Conservation (phyloP, 2,113 vertebrate genomes). For the Macquaria australasica region DNA sequence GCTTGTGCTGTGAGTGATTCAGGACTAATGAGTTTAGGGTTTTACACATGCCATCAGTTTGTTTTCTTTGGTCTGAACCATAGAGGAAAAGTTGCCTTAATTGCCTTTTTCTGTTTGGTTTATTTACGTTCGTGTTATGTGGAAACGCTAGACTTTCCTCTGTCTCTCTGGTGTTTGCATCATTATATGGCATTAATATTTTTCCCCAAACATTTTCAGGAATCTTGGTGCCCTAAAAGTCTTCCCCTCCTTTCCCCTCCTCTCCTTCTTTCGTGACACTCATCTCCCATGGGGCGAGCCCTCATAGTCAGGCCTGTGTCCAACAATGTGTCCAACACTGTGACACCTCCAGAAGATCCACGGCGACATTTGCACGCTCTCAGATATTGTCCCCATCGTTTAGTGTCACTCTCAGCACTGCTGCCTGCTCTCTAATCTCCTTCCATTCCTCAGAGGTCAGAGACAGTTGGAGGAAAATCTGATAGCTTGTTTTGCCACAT, state of each 20-base stretch:
- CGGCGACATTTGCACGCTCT: slow-evolving; percentile 61
- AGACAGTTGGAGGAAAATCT: slow-evolving; percentile 36
- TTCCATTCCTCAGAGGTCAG: slow-evolving; percentile 50
- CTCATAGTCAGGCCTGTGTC: slow-evolving; percentile 38
- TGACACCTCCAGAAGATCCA: slow-evolving; percentile 75
- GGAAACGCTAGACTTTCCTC: neutral
- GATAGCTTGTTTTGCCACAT: slow-evolving; percentile 35
- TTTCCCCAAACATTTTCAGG: neutral
- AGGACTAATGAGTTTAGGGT: slow-evolving; percentile 59
- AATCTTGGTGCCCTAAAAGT: neutral
- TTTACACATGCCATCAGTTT: slow-evolving; percentile 13
- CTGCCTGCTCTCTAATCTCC: slow-evolving; percentile 57
- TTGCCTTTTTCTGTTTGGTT: neutral
- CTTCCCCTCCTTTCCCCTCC: neutral
- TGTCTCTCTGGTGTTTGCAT: neutral
- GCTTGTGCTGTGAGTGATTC: slow-evolving; percentile 58
- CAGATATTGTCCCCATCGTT: slow-evolving; percentile 56
- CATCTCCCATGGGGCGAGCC: slow-evolving; percentile 51
- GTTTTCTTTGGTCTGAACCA: slow-evolving; percentile 6
- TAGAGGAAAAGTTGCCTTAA: neutral
- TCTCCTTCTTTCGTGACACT: slow-evolving; percentile 6
- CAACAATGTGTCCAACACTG: slow-evolving; percentile 50
- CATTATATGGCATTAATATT: neutral
- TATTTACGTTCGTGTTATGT: neutral
- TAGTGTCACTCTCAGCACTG: slow-evolving; percentile 46